A percentile compares a stretch with the other conserved stretches of the same genome.
These are phyloP conservation scores for Aleiodes alternator DNA, from an alignment of 2,888 invertebrate species.

Conservation along the genomic window DNA sequence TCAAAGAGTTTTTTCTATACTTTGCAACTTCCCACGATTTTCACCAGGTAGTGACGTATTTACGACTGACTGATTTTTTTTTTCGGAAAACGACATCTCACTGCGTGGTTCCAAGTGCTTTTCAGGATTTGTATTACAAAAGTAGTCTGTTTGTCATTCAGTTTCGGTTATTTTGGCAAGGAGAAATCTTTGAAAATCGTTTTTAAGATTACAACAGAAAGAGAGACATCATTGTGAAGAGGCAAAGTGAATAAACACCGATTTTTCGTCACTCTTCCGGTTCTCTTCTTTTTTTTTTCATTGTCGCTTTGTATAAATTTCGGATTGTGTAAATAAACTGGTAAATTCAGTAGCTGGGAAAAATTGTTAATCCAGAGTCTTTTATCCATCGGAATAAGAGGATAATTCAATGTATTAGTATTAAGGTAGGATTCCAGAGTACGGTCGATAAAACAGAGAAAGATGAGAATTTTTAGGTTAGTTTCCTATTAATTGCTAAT, in stretches of 20 bases:
- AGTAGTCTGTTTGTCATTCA: constrained; percentile 21
- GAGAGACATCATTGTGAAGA: constrained; percentile 30
- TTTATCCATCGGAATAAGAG: constrained; percentile 1
- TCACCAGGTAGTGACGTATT: constrained; percentile 49
- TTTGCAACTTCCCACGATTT: constrained; percentile 56
- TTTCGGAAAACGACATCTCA: constrained; percentile 44
- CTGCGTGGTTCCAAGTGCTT: constrained; percentile 40
- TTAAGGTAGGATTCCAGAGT: background rate
- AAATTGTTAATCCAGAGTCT: constrained; percentile 22
- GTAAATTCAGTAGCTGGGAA: constrained; percentile 20
- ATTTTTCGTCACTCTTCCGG: constrained; percentile 38
- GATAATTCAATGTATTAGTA: constrained; percentile 6
- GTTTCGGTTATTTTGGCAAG: constrained; percentile 37
- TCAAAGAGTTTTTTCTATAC: background rate
- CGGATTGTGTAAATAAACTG: constrained; percentile 25
- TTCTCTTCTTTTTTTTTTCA: constrained; percentile 6
- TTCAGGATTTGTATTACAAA: constrained; percentile 3
- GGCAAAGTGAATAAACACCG: constrained; percentile 42
- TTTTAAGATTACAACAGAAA: constrained; percentile 16
- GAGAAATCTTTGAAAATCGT: constrained; percentile 28
- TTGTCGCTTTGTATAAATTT: background rate
- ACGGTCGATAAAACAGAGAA: no score
- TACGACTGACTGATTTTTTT: constrained; percentile 56
- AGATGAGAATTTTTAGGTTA: no score
- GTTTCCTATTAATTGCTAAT: no score